Evolutionary conservation across 2,797 vertebrate species (phyloP), one percentile per base, ranked within the genome.

Genomic region (Mus caroli): DNA sequence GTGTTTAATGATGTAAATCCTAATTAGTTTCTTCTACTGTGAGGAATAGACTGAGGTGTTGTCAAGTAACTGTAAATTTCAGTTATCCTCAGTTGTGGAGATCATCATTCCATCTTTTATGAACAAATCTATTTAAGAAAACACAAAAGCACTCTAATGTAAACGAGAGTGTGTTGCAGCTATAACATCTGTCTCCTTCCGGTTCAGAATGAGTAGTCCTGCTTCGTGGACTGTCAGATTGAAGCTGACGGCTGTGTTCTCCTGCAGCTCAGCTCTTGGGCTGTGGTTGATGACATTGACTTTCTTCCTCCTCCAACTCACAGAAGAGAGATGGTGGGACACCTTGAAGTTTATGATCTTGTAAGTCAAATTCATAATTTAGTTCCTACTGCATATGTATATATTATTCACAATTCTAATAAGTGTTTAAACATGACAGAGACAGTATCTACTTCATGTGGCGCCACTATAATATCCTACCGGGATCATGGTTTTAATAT

Each of bases 191-290:
- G 17, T 64, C 4, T 73, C 82, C 40, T 43, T 37, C 71, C 14
- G 10, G 1, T 13, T 69, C 15, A 17, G 15, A 79, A 46, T 37
- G 40, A 73, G 34, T 9, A 50, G 3, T 56, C 9, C 24, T 86
- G 9, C 13, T 24, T 79, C 12, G 37, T 2, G 6, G 71, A 1
- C 12, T 4, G 43, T 43, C 31, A 40, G n/a, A 46, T 14, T 1
- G 2, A 6, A 5, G 52, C 7, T 22, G 24, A 19, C 12, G 37
- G 5, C 37, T 37, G 2, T 8, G 6, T 24, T 43, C 2, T 24
- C n/a, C 2, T 94, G 1, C 1, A n/a, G 15, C 6, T 89, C 19
- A 54, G 26, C 0, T 13, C 5, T 43, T 28, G 50, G 37, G 2
- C 24, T 12, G 60, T 37, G 60, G 43, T 1, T 28, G 20, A 37